A percentile compares a stretch with the other conserved stretches of the same genome.
These are phyloP conservation scores for Drosophila glabriapex DNA, from an alignment of 2,888 invertebrate species.

Conservation along the genomic window DNA sequence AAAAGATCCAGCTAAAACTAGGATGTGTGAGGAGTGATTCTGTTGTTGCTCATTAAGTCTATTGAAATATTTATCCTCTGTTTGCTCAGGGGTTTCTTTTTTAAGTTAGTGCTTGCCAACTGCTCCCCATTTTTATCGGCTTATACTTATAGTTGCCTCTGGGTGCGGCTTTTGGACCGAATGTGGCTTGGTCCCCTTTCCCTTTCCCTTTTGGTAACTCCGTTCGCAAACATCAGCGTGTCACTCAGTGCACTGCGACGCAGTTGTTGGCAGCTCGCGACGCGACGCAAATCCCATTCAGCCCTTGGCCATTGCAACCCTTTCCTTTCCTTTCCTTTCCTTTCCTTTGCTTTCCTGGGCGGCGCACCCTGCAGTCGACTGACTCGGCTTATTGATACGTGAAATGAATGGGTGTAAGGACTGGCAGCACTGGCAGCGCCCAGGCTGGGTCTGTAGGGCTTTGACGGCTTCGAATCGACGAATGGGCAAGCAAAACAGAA, in stretches of 20 bases:
- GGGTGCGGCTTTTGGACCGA: constrained; percentile 39
- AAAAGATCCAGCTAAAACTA: neutral
- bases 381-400: constrained; percentile 17
- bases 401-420: neutral
- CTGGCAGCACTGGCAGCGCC: constrained; percentile 32
- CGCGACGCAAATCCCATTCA: constrained; percentile 33
- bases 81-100: constrained; percentile 13
- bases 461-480: constrained; percentile 35
- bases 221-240: constrained; percentile 4
- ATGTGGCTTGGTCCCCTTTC: constrained; percentile 11
- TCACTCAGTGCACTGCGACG: constrained; percentile 36
- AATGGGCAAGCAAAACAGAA: constrained; percentile 71
- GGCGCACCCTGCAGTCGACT: constrained; percentile 20
- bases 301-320: constrained; percentile 33
- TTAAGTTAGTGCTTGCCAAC: constrained; percentile 8
- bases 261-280: constrained; percentile 22
- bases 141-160: constrained; percentile 38
- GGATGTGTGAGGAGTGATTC: neutral
- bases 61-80: constrained; percentile 23
- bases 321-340: constrained; percentile 2
- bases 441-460: constrained; percentile 15
- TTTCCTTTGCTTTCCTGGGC: constrained; percentile 10
- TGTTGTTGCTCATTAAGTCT: constrained; percentile 7
- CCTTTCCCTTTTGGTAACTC: neutral
- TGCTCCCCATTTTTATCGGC: constrained; percentile 25